Evolutionary conservation across 2,888 invertebrate genomes (phyloP), one percentile per base, ranked within the genome.

Genomic region (Digitonthophagus gazella): DNA sequence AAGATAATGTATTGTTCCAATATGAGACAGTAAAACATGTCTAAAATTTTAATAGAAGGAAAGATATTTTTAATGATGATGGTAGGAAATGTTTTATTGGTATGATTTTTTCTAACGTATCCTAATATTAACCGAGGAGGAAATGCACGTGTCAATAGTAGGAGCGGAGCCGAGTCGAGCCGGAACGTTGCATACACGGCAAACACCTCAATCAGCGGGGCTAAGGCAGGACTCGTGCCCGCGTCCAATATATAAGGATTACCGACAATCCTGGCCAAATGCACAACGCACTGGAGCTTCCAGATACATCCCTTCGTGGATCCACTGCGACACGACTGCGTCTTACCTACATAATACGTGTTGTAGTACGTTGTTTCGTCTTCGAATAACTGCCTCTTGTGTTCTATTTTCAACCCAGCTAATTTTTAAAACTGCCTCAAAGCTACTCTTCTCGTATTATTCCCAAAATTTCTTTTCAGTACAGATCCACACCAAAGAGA

Each of bases 161-260:
- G n/a, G n/a, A n/a, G n/a, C n/a, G n/a, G n/a, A n/a, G n/a, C n/a
- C 11, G 28, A 44, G 28, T 8, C 8, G 28, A 44, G 28, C 28
- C 6, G 28, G 28, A 44, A 44, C 28, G 67, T 67, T 69, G 69
- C 69, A 69, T 69, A 64, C n/a, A n/a, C 67, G 55, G 67, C 69
- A 69, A 69, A 69, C 69, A 69, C 69, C 69, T 69, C 69, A 69
- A 69, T 69, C 69, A 65, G 67, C 58, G 65, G 67, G 64, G 69
- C 58, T 69, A 69, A 69, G 69, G 69, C 69, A 57, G 55, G 54
- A 67, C 69, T 69, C 69, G 69, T 69, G 69, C 69, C 67, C 56
- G 65, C 69, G 18, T 64, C 67, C 44, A 56, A 58, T 55, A 64
- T 67, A 69, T 69, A 67, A 67, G 69, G 69, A 69, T 69, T 69